These are phyloP conservation scores for Acanthurus lineatus DNA, from an alignment of 2,797 vertebrate species.

Conservation along the genomic window DNA sequence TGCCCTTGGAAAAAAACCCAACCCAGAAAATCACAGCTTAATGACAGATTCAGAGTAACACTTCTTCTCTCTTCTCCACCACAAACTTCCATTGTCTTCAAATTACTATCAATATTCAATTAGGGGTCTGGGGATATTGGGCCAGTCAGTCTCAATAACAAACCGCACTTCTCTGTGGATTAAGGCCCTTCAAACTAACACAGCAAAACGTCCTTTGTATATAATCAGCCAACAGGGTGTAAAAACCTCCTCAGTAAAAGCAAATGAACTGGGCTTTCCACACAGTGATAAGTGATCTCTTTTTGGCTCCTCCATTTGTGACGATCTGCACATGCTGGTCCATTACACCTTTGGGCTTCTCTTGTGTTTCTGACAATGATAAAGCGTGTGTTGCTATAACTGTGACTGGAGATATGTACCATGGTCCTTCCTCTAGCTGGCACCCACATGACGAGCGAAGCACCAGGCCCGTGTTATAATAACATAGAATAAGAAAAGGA, in stretches of 20 bases:
- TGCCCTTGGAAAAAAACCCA: conserved; percentile 80
- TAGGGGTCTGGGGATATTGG: conserved; percentile 44
- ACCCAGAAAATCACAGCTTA: conserved; percentile 73
- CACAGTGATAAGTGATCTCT: conserved; percentile 23
- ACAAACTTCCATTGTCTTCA: conserved; percentile 63
- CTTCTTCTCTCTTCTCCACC: conserved; percentile 68
- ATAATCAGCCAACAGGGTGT: conserved; percentile 37
- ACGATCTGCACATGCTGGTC: conserved; percentile 1
- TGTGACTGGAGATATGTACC: conserved; percentile 5
- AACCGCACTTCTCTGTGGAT: conserved; percentile 51
- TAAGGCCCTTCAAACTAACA: conserved; percentile 55
- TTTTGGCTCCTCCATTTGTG: neutral
- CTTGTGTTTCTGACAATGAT: conserved; percentile 1
- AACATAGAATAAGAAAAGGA: conserved; percentile 23
- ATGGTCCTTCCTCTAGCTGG: neutral
- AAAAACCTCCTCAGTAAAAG: conserved; percentile 30
- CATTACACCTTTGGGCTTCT: neutral
- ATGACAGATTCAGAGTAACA: conserved; percentile 70
- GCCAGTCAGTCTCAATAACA: conserved; percentile 52
- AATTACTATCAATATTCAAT: conserved; percentile 77
- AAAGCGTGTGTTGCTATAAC: neutral
- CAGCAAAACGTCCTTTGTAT: conserved; percentile 54
- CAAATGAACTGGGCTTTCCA: conserved; percentile 9
- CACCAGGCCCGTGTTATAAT: conserved; percentile 5
- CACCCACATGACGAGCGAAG: neutral